Evolutionary conservation across 2,888 invertebrate species (phyloP).

Genomic region (Drosophila prostipennis): DNA sequence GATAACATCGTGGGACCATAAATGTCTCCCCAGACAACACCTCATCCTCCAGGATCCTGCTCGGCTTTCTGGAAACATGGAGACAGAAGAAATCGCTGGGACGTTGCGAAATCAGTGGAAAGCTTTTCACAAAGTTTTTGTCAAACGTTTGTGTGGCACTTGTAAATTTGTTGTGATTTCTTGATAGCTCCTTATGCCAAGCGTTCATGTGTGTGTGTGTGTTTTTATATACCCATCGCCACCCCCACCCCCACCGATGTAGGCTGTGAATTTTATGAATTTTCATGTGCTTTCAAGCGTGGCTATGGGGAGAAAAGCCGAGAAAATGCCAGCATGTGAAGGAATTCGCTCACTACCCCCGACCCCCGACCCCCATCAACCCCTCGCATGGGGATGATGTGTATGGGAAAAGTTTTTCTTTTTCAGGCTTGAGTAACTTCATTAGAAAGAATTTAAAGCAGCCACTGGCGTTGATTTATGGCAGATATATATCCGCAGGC

Average conservation of each 20-base stretch:
- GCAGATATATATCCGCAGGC: conserved; percentile 35
- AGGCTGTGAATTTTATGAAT: conserved; percentile 67
- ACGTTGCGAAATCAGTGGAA: conserved; percentile 76
- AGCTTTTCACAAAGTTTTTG: conserved; percentile 76
- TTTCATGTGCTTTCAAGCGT: conserved; percentile 68
- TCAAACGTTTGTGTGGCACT: conserved; percentile 79
- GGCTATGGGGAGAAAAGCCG: conserved; percentile 46
- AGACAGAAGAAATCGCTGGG: conserved; percentile 67
- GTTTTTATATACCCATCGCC: background rate
- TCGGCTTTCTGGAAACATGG: conserved; percentile 22
- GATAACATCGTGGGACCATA: conserved; percentile 75
- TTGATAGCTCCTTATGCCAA: conserved; percentile 72
- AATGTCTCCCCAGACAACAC: conserved; percentile 60
- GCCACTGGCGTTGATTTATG: conserved; percentile 66
- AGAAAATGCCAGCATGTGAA: conserved; percentile 62
- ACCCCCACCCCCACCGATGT: conserved; percentile 19
- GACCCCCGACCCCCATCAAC: conserved; percentile 11
- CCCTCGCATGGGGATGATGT: background rate
- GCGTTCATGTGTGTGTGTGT: conserved; percentile 32
- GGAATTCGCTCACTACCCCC: conserved; percentile 47
- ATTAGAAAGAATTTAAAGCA: conserved; percentile 64
- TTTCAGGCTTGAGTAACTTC: conserved; percentile 71
- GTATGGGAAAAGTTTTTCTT: conserved; percentile 52
- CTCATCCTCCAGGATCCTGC: background rate
- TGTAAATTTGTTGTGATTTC: conserved; percentile 80